Conservation (phyloP, 2,113 vertebrate genomes). For the Nothoprocta pentlandii region DNA sequence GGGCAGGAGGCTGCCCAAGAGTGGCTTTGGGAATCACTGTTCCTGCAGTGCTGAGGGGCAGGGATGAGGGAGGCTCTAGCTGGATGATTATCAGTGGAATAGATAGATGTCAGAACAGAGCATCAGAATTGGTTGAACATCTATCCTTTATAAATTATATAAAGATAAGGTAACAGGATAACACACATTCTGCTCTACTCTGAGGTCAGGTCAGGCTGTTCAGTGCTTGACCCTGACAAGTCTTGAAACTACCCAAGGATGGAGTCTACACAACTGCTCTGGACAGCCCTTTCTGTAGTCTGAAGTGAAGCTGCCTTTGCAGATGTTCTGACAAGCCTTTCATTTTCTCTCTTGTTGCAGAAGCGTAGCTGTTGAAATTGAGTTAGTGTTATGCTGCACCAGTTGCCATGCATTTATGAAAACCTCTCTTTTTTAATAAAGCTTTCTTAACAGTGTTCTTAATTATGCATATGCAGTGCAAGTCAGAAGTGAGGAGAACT, state of each 20-base stretch:
- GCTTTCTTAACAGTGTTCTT: neutral
- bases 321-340: neutral
- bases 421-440: neutral
- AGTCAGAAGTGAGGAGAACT: neutral
- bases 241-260: neutral
- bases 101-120: neutral
- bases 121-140: neutral
- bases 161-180: neutral
- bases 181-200: neutral
- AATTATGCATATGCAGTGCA: neutral
- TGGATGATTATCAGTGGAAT: neutral
- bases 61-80: neutral
- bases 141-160: neutral
- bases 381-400: neutral
- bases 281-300: neutral
- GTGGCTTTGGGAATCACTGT: neutral
- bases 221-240: neutral
- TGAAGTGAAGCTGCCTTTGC: neutral
- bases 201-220: neutral
- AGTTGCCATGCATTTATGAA: neutral
- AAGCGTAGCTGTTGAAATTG: neutral
- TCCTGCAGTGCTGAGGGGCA: neutral
- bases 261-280: neutral
- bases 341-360: neutral
- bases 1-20: neutral